Conservation (phyloP, 2,888 invertebrate genomes). For the Trisateles emortualis region DNA sequence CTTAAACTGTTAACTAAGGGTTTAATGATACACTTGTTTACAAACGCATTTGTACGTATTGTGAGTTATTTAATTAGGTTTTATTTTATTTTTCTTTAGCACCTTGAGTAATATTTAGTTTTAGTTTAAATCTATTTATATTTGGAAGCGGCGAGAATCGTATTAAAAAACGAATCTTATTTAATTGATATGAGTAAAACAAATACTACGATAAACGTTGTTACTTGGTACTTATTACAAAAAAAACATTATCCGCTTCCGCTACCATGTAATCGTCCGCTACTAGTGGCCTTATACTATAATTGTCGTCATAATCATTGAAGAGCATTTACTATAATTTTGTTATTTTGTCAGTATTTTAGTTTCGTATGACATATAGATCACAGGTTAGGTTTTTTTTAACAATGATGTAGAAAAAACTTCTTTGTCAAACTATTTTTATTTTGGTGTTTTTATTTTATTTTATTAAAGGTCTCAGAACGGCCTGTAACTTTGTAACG, state of each 20-base stretch:
- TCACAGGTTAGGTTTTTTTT: slow-evolving; percentile 16
- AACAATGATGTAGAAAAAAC: neutral
- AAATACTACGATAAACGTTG: too few relatives aligned
- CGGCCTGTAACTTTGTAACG: too few relatives aligned
- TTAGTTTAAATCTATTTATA: slow-evolving; percentile 41
- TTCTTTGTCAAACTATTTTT: too few relatives aligned
- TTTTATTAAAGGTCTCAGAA: too few relatives aligned
- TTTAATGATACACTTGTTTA: slow-evolving; percentile 43
- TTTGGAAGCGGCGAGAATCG: slow-evolving; percentile 34
- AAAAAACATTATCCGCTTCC: slow-evolving; percentile 27
- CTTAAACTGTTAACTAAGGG: slow-evolving; percentile 43
- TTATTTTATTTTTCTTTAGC: slow-evolving; percentile 28
- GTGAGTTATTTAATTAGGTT: slow-evolving; percentile 39
- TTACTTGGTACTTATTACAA: too few relatives aligned
- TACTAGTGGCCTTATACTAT: slow-evolving; percentile 28
- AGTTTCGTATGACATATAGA: slow-evolving; percentile 24
- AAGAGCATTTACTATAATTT: slow-evolving; percentile 64
- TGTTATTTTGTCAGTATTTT: slow-evolving; percentile 45
- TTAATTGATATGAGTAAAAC: too few relatives aligned
- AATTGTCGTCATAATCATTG: slow-evolving; percentile 41
- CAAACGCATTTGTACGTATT: slow-evolving; percentile 46
- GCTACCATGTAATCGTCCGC: slow-evolving; percentile 37
- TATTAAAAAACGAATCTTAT: too few relatives aligned
- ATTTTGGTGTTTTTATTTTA: too few relatives aligned
- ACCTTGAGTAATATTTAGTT: slow-evolving; percentile 45